Percentiles rank a stretch among this genome's conserved stretches.
Conservation (phyloP, 2,888 invertebrate species). For the Lycia hirtaria region DNA sequence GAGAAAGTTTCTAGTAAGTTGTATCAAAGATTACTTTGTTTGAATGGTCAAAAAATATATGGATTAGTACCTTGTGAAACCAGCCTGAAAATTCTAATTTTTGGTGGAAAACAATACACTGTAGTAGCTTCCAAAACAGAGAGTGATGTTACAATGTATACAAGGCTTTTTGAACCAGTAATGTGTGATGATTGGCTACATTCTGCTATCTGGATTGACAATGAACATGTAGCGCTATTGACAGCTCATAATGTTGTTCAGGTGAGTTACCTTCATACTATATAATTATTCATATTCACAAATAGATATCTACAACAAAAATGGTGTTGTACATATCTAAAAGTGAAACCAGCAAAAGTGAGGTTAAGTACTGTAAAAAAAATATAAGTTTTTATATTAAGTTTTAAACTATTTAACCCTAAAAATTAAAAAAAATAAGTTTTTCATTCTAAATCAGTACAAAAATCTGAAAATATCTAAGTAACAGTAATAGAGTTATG, state of each 20-base stretch:
- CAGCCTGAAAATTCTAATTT: slow-evolving; percentile 71
- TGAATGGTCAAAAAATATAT: slow-evolving; percentile 85
- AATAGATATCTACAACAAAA: too few relatives aligned
- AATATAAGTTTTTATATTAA: too few relatives aligned
- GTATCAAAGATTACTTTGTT: slow-evolving; percentile 50
- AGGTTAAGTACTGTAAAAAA: too few relatives aligned
- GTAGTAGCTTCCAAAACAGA: slow-evolving; percentile 44
- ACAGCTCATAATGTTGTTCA: slow-evolving; percentile 88
- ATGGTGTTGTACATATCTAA: too few relatives aligned
- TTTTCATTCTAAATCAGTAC: too few relatives aligned
- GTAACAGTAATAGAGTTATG: too few relatives aligned
- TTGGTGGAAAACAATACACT: slow-evolving; percentile 85
- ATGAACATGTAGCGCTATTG: slow-evolving; percentile 80
- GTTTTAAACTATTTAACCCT: too few relatives aligned
- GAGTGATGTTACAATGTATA: slow-evolving; percentile 35
- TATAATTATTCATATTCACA: too few relatives aligned
- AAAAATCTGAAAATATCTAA: too few relatives aligned
- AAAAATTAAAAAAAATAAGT: too few relatives aligned
- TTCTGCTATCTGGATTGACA: slow-evolving; percentile 80
- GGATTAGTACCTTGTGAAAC: slow-evolving; percentile 72
- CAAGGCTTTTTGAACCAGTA: slow-evolving; percentile 50
- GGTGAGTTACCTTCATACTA: slow-evolving; percentile 55
- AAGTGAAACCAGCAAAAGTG: too few relatives aligned
- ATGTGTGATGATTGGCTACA: slow-evolving; percentile 88
- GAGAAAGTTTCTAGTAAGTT: slow-evolving; percentile 47